Percentiles rank a stretch among this genome's conserved stretches.
phyloP scores from a whole-genome alignment of 2,113 vertebrate genomes.

The Cryptotis parvus region DNA sequence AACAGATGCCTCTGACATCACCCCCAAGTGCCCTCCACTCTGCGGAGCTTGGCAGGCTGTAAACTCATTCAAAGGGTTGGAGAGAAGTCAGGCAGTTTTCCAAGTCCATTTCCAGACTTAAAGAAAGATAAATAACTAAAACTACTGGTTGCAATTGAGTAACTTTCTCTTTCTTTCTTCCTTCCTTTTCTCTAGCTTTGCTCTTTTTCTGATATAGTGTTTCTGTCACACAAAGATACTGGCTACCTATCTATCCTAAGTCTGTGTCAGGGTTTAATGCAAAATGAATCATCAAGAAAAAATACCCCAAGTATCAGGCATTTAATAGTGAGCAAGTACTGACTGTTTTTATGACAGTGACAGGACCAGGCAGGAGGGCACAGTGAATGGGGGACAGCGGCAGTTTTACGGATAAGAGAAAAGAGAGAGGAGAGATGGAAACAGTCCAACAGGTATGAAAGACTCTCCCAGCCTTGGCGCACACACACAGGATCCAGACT shows the following conservation, averaged over 20 bases:
- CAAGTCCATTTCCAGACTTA: conserved; percentile 10
- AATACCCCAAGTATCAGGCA: background rate
- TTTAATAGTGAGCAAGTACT: conserved; percentile 17
- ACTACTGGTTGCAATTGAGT: background rate
- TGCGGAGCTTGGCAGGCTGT: conserved; percentile 80
- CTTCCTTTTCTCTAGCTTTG: no score
- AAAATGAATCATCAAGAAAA: conserved; percentile 28
- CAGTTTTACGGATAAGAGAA: background rate
- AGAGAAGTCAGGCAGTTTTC: conserved; percentile 70
- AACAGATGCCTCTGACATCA: conserved; percentile 82
- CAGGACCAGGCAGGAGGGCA: background rate
- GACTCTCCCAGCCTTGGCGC: background rate
- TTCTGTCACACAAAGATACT: no score
- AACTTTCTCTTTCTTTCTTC: background rate
- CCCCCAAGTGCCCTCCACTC: conserved; percentile 79
- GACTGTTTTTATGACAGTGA: conserved; percentile 20
- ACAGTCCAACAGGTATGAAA: conserved; percentile 30
- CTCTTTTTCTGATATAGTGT: no score
- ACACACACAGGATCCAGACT: conserved; percentile 20
- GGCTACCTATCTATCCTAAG: conserved; percentile 62
- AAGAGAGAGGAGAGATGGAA: background rate
- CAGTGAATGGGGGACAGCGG: background rate
- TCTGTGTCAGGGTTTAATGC: conserved; percentile 12
- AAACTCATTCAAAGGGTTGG: conserved; percentile 77
- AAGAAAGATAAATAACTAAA: conserved; percentile 16